Conservation (phyloP, 2,888 invertebrate genomes). For the Drosophila nigricruria region DNA sequence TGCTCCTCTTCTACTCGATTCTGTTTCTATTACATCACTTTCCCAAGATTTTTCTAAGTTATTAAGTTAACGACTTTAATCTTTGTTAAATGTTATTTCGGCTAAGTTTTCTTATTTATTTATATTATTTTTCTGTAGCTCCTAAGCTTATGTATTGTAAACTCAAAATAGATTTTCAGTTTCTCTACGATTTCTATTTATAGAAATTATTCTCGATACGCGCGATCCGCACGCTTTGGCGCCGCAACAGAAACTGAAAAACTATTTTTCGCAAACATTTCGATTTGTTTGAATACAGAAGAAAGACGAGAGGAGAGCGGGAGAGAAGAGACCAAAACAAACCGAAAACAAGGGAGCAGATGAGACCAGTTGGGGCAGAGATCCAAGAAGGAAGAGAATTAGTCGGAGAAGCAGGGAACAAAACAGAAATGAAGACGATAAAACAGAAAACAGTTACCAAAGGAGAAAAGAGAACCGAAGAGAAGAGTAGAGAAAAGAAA, state of each 20-base stretch:
- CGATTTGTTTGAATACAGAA: conserved; percentile 17
- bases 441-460: neutral
- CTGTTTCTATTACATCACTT: conserved; percentile 64
- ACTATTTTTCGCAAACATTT: conserved; percentile 31
- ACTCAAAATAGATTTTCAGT: conserved; percentile 62
- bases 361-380: neutral
- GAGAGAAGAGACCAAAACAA: neutral
- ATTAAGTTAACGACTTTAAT: neutral
- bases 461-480: neutral
- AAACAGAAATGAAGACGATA: neutral
- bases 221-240: conserved; percentile 34
- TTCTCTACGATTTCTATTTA: conserved; percentile 56
- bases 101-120: neutral
- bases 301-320: neutral
- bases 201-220: conserved; percentile 16
- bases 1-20: neutral
- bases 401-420: neutral
- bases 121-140: neutral
- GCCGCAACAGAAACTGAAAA: conserved; percentile 59
- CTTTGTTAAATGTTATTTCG: neutral
- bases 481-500: neutral
- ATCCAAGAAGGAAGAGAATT: neutral
- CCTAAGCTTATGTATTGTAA: conserved; percentile 4
- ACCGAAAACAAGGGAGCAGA: no score
- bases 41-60: neutral